These are phyloP conservation scores for Mixornis gularis DNA, from an alignment of 2,113 vertebrate species.

Conservation along the genomic window DNA sequence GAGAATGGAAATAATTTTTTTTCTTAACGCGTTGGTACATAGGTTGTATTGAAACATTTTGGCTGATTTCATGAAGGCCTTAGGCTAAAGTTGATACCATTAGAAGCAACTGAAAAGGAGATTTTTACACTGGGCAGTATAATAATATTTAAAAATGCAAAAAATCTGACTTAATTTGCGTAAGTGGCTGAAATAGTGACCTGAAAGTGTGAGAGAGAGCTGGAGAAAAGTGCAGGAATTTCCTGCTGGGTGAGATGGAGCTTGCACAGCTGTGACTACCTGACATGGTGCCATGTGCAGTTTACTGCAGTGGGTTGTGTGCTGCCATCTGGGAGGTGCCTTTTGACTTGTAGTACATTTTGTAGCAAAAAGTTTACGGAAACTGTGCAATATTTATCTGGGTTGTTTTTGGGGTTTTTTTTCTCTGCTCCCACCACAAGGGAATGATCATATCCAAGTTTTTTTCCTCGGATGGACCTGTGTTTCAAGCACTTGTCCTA, in stretches of 20 bases:
- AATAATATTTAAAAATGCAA: background rate
- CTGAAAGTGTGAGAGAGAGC: background rate
- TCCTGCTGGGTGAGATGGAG: background rate
- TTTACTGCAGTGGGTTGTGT: background rate
- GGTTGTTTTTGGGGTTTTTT: background rate
- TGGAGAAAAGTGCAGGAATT: background rate
- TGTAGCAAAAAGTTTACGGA: background rate
- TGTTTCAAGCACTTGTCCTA: background rate
- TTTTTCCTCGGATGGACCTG: background rate
- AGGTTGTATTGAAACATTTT: background rate
- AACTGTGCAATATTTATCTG: background rate
- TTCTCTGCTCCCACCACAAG: background rate
- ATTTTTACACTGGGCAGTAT: background rate
- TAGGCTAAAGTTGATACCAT: background rate
- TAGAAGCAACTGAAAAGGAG: background rate
- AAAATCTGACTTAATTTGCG: background rate
- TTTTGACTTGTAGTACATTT: background rate
- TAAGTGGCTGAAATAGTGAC: background rate
- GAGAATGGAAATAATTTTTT: background rate
- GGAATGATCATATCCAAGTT: background rate
- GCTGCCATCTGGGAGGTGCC: background rate
- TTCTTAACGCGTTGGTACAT: background rate
- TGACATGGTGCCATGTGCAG: accelerated
- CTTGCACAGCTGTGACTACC: background rate
- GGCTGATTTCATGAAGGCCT: background rate